Conservation (phyloP, 2,888 invertebrate species). For the Aradus depressus region DNA sequence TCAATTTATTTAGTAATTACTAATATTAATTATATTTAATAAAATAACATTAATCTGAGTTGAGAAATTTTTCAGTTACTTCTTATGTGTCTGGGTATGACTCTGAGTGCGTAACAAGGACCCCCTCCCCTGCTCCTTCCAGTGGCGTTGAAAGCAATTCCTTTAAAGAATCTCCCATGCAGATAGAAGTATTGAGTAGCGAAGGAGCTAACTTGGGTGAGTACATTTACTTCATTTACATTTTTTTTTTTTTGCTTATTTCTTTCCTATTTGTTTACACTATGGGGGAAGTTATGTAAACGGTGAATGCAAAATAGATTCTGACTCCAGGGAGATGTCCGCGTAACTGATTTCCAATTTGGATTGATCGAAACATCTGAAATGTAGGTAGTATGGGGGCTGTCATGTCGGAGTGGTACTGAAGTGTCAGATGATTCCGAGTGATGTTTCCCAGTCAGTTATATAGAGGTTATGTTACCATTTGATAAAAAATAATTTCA, state of each 20-base stretch:
- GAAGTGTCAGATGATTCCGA: too few relatives aligned
- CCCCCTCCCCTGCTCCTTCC: slow-evolving; percentile 80
- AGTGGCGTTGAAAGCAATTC: slow-evolving; percentile 77
- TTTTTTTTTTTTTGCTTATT: neutral
- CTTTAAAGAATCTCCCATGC: slow-evolving; percentile 72
- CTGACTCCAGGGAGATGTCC: too few relatives aligned
- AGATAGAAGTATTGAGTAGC: slow-evolving; percentile 63
- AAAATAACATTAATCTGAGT: neutral
- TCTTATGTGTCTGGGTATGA: slow-evolving; percentile 13
- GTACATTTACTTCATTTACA: slow-evolving; percentile 19
- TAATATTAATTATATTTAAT: neutral
- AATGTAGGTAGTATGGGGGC: too few relatives aligned
- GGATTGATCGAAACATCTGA: too few relatives aligned
- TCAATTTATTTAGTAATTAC: neutral
- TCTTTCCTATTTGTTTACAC: too few relatives aligned
- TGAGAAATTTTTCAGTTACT: neutral
- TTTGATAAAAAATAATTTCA: too few relatives aligned
- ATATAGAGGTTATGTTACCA: too few relatives aligned
- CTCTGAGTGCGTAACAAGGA: slow-evolving; percentile 42
- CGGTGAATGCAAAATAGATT: too few relatives aligned
- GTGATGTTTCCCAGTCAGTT: too few relatives aligned
- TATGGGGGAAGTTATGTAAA: too few relatives aligned
- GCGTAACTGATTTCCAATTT: too few relatives aligned
- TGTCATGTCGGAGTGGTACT: too few relatives aligned
- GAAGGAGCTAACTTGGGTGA: slow-evolving; percentile 46